A percentile compares a stretch with the other conserved stretches of the same genome.
Evolutionary conservation across 2,797 vertebrate species (phyloP).

Genomic region (Synanceia verrucosa): DNA sequence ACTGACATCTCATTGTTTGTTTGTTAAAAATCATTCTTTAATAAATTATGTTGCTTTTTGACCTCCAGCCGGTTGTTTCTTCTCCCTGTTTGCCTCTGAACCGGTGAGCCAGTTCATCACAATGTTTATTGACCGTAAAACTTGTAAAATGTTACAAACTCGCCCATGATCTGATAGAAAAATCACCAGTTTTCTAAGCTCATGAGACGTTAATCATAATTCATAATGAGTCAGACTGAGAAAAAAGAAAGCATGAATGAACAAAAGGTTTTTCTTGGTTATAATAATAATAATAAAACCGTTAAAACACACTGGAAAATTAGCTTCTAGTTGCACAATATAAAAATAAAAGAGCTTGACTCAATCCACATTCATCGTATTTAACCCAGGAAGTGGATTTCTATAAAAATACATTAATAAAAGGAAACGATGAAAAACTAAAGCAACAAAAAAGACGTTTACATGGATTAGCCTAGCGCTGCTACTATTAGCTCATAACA

Average conservation of each 20-base stretch:
- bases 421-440: slow-evolving; percentile 40
- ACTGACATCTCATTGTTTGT: no score
- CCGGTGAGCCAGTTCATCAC: no score
- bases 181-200: slow-evolving; percentile 10
- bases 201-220: slow-evolving; percentile 18
- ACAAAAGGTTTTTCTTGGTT: slow-evolving; percentile 37
- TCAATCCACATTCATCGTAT: slow-evolving; percentile 54
- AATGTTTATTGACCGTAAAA: slow-evolving; percentile 25
- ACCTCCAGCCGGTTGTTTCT: no score
- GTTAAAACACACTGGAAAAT: slow-evolving; percentile 54
- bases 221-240: slow-evolving; percentile 32
- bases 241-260: slow-evolving; percentile 25
- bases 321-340: slow-evolving; percentile 47
- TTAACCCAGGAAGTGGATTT: slow-evolving; percentile 50
- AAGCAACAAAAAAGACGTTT: slow-evolving; percentile 52
- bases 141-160: slow-evolving; percentile 44
- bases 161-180: slow-evolving; percentile 22
- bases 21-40: no score
- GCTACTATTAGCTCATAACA: slow-evolving; percentile 41
- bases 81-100: no score
- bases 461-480: slow-evolving; percentile 48
- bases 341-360: slow-evolving; percentile 55
- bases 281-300: slow-evolving; percentile 53
- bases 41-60: no score
- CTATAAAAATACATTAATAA: slow-evolving; percentile 39